Evolutionary conservation across 2,888 invertebrate genomes (phyloP), one percentile per base, ranked within the genome.

Genomic region (Thelaira solivaga): DNA sequence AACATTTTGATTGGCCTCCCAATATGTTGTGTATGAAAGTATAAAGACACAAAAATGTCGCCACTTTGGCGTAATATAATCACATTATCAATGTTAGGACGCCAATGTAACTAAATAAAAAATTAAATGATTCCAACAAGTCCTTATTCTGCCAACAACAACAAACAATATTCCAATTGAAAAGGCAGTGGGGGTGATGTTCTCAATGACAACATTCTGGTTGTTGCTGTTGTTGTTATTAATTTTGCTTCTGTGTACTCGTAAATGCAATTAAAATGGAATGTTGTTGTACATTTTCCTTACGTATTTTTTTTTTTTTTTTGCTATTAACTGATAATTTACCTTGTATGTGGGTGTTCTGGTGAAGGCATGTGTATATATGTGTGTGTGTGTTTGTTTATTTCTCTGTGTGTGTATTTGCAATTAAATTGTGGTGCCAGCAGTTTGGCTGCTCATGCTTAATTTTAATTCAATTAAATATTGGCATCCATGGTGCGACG

Each of bases 21-120:
- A 78, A 78, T 77, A 72, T 53, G 61, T 55, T 22, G 26, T 34
- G 34, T n/a, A n/a, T n/a, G 13, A 41, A 47, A 11, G 49, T 55
- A 65, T 57, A 36, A 67, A 57, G 47, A 41, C 31, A 45, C 24
- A 20, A 53, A 65, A 71, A 74, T 78, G 78, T 78, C 78, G 78
- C 78, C 78, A 78, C 78, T 78, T 78, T 78, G 78, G 78, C 78
- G 78, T 78, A 71, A 78, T 61, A 65, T 78, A 78, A 78, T 78
- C 74, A 78, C 36, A 74, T 78, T 78, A 78, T 78, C 78, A 78
- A 41, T 69, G 74, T 74, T 74, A 69, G 53, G 74, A 74, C 78
- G 74, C 74, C 78, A 78, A 47, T 47, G 36, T 29, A 41, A 59
- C 59, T n/a, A n/a, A n/a, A n/a, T n/a, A n/a, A n/a, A n/a, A n/a